These are phyloP conservation scores for Avahi laniger DNA, from an alignment of 2,797 vertebrate genomes.

Conservation along the genomic window DNA sequence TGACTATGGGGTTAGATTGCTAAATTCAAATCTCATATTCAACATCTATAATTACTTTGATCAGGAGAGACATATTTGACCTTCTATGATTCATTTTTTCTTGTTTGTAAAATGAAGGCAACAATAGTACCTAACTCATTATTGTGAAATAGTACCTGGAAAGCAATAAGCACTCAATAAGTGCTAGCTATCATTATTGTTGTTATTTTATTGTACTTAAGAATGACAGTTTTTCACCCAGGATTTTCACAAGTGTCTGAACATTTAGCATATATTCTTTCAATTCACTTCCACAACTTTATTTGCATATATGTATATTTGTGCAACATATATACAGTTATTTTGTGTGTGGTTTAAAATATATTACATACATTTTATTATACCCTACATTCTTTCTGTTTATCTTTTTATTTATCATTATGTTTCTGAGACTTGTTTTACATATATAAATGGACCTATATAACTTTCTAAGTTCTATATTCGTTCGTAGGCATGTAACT, in stretches of 20 bases:
- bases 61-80: neutral
- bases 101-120: constrained; percentile 2
- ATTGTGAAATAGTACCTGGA: neutral
- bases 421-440: neutral
- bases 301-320: neutral
- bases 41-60: neutral
- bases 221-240: neutral
- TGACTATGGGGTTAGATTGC: neutral
- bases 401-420: neutral
- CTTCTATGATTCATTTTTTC: neutral
- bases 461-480: neutral
- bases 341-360: neutral
- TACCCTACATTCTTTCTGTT: neutral
- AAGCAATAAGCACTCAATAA: neutral
- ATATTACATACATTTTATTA: neutral
- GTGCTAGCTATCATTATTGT: neutral
- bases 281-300: neutral
- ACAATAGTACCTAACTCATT: neutral
- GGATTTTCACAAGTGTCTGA: neutral
- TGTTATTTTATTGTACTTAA: neutral
- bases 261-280: neutral
- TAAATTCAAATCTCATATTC: neutral
- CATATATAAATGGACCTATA: neutral
- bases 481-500: neutral
- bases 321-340: neutral